Evolutionary conservation across 2,113 vertebrate genomes (phyloP).

Genomic region (Lonchura striata): DNA sequence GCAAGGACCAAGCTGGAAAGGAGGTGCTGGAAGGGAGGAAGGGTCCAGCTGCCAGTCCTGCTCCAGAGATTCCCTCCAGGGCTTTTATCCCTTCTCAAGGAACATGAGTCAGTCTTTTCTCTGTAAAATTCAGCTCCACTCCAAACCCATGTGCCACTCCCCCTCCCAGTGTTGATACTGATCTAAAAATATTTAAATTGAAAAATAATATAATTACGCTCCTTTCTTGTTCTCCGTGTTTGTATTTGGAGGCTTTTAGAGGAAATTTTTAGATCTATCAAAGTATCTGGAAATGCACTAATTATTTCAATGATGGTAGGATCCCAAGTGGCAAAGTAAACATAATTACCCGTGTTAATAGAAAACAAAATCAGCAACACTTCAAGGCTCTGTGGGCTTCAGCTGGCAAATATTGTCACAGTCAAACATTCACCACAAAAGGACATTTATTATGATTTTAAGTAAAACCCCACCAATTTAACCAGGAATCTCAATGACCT

Average conservation of each 20-base stretch:
- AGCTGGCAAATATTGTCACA: neutral
- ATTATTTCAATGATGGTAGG: neutral
- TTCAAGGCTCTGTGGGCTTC: conserved; percentile 4
- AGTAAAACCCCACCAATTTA: neutral
- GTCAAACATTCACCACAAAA: neutral
- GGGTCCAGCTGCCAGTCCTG: neutral
- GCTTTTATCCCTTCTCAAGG: neutral
- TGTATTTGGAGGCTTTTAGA: neutral
- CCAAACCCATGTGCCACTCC: neutral
- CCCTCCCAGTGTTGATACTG: neutral
- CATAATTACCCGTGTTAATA: neutral
- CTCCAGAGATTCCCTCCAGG: neutral
- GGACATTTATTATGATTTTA: neutral
- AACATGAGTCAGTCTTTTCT: neutral
- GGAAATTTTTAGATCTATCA: neutral
- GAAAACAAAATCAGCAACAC: conserved; percentile 24
- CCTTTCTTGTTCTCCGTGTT: neutral
- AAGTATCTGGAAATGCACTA: neutral
- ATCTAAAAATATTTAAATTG: neutral
- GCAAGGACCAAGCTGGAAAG: neutral
- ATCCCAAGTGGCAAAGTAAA: conserved; percentile 26
- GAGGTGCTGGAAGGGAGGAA: neutral
- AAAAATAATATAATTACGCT: neutral
- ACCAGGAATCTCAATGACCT: neutral
- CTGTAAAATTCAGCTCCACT: neutral